A percentile compares a stretch with the other conserved stretches of the same genome.
phyloP scores from a whole-genome alignment of 2,888 invertebrate species.

The Elmis aenea region DNA sequence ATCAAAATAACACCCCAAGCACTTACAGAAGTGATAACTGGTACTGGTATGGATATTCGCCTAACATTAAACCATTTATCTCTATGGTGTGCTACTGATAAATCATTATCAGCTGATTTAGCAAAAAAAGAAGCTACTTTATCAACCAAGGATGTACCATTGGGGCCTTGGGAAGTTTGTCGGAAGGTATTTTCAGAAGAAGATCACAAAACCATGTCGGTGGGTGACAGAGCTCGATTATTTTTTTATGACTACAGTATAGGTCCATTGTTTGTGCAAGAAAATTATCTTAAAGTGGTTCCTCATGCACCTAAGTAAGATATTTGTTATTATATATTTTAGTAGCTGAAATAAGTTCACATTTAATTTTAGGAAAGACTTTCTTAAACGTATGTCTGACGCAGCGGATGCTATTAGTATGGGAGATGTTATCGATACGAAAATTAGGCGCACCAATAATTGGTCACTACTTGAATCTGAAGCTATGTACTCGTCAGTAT shows the following conservation, averaged over 20 bases:
- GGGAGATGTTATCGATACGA: constrained; percentile 79
- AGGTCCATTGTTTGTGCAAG: constrained; percentile 95
- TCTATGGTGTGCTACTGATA: constrained; percentile 64
- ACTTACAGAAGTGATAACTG: constrained; percentile 74
- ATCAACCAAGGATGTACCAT: constrained; percentile 75
- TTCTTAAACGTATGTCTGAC: constrained; percentile 64
- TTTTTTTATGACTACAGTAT: constrained; percentile 98
- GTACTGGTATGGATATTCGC: constrained; percentile 88
- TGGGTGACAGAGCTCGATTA: constrained; percentile 79
- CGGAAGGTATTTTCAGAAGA: constrained; percentile 80
- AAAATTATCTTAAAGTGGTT: constrained; percentile 85
- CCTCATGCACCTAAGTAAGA: constrained; percentile 69
- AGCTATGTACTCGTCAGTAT: constrained; percentile 85
- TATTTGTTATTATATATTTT: constrained; percentile 5
- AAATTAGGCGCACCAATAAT: constrained; percentile 71
- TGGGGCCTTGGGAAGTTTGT: constrained; percentile 93
- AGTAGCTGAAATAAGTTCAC: constrained; percentile 32
- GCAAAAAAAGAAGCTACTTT: constrained; percentile 54
- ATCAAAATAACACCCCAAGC: constrained; percentile 73
- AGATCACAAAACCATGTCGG: constrained; percentile 71
- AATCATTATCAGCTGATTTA: constrained; percentile 49
- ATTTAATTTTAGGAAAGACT: constrained; percentile 48
- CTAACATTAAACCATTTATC: constrained; percentile 89
- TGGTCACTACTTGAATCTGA: constrained; percentile 84
- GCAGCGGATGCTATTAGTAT: constrained; percentile 82